phyloP scores from a whole-genome alignment of 2,888 invertebrate species.

The Limenitis camilla region DNA sequence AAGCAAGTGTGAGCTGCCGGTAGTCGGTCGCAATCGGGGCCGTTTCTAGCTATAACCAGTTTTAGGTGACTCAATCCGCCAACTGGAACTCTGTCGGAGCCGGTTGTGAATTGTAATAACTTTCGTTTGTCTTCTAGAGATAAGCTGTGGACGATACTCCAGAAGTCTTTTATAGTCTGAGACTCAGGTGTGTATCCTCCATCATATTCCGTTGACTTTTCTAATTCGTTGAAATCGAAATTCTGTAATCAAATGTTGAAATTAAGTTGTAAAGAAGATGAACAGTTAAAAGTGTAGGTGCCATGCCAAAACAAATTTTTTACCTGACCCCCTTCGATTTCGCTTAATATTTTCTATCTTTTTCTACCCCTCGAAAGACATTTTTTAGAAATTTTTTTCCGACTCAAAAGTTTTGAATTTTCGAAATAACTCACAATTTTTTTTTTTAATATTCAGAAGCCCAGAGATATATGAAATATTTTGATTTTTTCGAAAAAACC shows the following conservation, averaged over 20 bases:
- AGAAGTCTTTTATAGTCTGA: conserved; percentile 87
- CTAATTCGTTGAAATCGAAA: conserved; percentile 92
- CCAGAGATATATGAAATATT: too few relatives aligned
- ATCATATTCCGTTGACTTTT: conserved; percentile 94
- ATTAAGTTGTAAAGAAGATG: too few relatives aligned
- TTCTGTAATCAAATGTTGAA: conserved; percentile 73
- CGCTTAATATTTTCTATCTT: too few relatives aligned
- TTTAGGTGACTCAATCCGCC: conserved; percentile 92
- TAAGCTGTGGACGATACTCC: conserved; percentile 89
- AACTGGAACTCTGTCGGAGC: conserved; percentile 94
- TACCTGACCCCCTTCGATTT: too few relatives aligned
- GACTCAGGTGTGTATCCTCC: conserved; percentile 90
- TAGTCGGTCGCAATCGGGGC: conserved; percentile 92
- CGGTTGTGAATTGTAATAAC: conserved; percentile 93
- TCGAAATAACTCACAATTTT: too few relatives aligned
- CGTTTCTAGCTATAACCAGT: conserved; percentile 91
- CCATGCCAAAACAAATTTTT: too few relatives aligned
- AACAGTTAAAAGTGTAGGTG: too few relatives aligned
- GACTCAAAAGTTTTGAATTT: too few relatives aligned
- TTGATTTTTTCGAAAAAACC: too few relatives aligned
- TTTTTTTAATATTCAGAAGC: too few relatives aligned
- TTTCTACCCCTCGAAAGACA: too few relatives aligned
- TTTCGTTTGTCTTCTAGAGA: conserved; percentile 87
- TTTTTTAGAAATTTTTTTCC: too few relatives aligned
- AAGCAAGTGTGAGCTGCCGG: conserved; percentile 98